Evolutionary conservation across 1,140 invertebrate species (phyloP), one percentile per base, ranked within the genome.

Genomic region (Aphelenchoides fujianensis): DNA sequence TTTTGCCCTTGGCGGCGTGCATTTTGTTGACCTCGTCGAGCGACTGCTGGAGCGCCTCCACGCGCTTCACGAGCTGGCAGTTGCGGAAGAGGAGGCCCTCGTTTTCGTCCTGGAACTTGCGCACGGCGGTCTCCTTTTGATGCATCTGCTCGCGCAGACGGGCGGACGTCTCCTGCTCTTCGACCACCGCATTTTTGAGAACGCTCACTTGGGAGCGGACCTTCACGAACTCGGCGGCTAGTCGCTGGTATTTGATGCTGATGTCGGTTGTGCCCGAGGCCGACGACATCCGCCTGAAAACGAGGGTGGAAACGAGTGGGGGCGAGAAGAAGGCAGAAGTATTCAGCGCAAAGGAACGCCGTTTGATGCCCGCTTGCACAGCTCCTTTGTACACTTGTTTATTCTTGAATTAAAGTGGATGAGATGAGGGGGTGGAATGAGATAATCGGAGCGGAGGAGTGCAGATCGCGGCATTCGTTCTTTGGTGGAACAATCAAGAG

Each of bases 11-110:
- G 5, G 69, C 61, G 36, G 36, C 32, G 2, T 66, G 63, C 12
- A 66, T 12, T 53, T 76, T 76, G 12, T 53, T 66, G 9, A 63
- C n/a, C 23, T 57, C 70, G 23, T 78, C 76, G 3, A 78, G 59
- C 35, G 41, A 69, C 32, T 72, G 35, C 57, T 78, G 76, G 30
- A 78, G 59, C n/a, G 28, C 54, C 52, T 79, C 78, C n/a, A 79
- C 79, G 30, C 78, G 61, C 64, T 81, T 79, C 16, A 74, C 54
- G 19, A 79, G 63, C 62, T 79, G 78, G n/a, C 70, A 74, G 68
- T 79, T 79, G 37, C 78, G 74, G 37, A 79, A 79, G 1, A 57
- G 68, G 2, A 79, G 69, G n/a, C 73, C 68, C 27, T 79, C 78
- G 55, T 79, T 79, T 72, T 79, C 78, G 19, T 52, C 35, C 12